Evolutionary conservation across 2,113 vertebrate species (phyloP).

Genomic region (Passer domesticus): DNA sequence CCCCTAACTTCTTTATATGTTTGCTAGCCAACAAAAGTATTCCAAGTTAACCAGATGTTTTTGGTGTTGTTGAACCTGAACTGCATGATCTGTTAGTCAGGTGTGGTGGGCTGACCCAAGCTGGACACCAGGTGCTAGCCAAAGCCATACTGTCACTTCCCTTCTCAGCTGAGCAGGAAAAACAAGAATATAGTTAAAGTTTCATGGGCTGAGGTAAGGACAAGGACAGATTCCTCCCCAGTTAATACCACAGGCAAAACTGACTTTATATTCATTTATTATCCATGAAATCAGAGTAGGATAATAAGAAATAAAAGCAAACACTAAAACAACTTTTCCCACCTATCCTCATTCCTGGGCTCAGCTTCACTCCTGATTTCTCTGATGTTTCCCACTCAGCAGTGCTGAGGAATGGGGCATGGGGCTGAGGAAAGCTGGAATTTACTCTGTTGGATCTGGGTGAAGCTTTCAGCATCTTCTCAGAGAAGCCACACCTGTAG

Average conservation of each 20-base stretch:
- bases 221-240: background rate
- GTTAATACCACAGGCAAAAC: background rate
- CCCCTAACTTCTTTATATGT: accelerated
- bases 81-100: background rate
- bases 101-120: background rate
- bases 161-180: background rate
- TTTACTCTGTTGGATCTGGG: background rate
- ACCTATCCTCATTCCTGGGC: too few relatives aligned
- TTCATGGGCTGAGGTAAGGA: background rate
- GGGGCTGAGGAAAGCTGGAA: background rate
- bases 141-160: background rate
- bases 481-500: background rate
- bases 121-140: background rate
- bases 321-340: background rate
- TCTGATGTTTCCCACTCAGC: background rate
- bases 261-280: background rate
- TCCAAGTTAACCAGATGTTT: background rate
- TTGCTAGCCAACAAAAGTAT: background rate
- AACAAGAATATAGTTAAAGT: background rate
- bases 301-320: background rate
- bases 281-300: background rate
- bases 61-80: background rate
- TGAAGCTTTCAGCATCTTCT: background rate
- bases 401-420: background rate
- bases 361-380: background rate